Evolutionary conservation across 1,140 invertebrate genomes (phyloP).

Genomic region (Dendroctonus ponderosae): DNA sequence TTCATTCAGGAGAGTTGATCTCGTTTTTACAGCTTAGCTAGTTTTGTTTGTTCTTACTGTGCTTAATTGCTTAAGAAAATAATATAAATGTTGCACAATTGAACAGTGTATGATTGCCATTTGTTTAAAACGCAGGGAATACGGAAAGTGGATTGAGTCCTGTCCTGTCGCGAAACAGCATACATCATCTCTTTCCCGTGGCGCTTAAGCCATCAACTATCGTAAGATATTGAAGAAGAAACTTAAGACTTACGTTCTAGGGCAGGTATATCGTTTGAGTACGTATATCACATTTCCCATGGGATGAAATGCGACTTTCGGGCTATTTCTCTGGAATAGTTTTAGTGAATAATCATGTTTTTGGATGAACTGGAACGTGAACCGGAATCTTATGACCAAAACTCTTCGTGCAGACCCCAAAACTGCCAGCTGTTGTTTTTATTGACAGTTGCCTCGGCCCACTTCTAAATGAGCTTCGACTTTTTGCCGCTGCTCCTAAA

Average conservation of each 20-base stretch:
- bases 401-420: too few relatives aligned
- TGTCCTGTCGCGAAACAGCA: slow-evolving; percentile 13
- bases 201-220: slow-evolving; percentile 21
- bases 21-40: not conserved
- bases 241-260: slow-evolving; percentile 26
- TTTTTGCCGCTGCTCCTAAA: too few relatives aligned
- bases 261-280: slow-evolving; percentile 30
- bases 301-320: slow-evolving; percentile 23
- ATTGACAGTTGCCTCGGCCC: too few relatives aligned
- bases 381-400: not conserved
- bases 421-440: too few relatives aligned
- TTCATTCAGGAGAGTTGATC: not conserved
- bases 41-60: not conserved
- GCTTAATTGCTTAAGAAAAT: not conserved
- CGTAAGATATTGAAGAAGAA: slow-evolving; percentile 33
- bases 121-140: too few relatives aligned
- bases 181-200: slow-evolving; percentile 21
- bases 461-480: too few relatives aligned
- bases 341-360: slow-evolving; percentile 21
- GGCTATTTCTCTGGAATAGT: slow-evolving; percentile 13
- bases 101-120: too few relatives aligned
- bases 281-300: slow-evolving; percentile 24
- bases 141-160: not conserved
- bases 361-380: not conserved
- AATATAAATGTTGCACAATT: not conserved